Evolutionary conservation across 2,113 vertebrate genomes (phyloP).

Genomic region (Hyaena hyaena): DNA sequence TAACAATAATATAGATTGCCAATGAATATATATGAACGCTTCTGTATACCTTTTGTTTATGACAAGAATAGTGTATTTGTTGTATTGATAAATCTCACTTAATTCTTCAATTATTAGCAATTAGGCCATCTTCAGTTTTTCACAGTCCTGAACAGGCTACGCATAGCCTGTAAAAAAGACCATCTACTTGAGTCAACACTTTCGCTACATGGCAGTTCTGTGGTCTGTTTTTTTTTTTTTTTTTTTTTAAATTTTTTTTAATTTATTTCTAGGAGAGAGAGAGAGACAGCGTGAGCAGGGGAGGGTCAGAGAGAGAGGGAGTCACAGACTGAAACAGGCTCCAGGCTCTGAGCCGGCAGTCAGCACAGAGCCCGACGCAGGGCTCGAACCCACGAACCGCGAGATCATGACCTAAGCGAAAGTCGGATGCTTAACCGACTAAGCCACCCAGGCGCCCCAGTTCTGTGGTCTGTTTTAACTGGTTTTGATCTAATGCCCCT

Average conservation of each 20-base stretch:
- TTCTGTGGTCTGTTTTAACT: conserved; percentile 34
- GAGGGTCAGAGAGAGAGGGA: no score
- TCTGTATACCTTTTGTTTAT: conserved; percentile 43
- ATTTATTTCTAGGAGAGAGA: no score
- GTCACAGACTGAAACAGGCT: no score
- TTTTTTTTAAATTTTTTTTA: no score
- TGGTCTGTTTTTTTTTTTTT: conserved; percentile 39
- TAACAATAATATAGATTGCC: background rate
- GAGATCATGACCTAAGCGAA: no score
- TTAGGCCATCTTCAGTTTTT: background rate
- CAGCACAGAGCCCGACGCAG: no score
- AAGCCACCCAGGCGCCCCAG: no score
- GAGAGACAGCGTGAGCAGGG: no score
- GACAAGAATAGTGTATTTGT: background rate
- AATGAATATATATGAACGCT: background rate
- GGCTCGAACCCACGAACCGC: no score
- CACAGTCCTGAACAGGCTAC: conserved; percentile 5
- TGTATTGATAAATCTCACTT: conserved; percentile 20
- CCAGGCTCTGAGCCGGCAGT: no score
- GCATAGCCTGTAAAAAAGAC: background rate
- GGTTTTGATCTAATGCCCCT: conserved; percentile 16
- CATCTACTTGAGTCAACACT: background rate
- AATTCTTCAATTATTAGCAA: conserved; percentile 38
- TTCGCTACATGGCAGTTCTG: background rate
- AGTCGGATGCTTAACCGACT: no score